phyloP scores from a whole-genome alignment of 2,113 vertebrate species.

The Oncorhynchus keta region DNA sequence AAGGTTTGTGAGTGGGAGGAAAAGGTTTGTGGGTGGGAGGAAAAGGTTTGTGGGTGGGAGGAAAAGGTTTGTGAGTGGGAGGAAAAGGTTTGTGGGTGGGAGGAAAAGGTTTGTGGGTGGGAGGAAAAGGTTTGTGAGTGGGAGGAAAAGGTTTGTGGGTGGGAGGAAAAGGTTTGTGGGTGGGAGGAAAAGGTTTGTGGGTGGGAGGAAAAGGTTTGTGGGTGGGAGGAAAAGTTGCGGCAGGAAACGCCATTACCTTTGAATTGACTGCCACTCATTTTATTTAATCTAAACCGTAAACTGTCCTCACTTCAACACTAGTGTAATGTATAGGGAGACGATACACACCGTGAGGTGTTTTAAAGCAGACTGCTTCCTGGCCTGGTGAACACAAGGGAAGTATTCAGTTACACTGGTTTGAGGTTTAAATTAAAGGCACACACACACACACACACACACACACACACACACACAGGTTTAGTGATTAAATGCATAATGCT shows the following conservation, averaged over 20 bases:
- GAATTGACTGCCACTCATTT: slow-evolving; percentile 29
- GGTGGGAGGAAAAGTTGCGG: neutral
- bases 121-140: too few species aligned
- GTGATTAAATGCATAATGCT: neutral
- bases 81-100: too few species aligned
- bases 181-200: neutral
- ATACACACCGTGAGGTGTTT: slow-evolving; percentile 21
- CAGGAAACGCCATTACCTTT: slow-evolving; percentile 21
- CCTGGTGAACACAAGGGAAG: slow-evolving; percentile 21
- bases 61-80: too few species aligned
- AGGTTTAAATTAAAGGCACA: too few species aligned
- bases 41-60: too few species aligned
- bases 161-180: too few species aligned
- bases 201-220: neutral
- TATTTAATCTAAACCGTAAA: slow-evolving; percentile 24
- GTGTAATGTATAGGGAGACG: slow-evolving; percentile 25
- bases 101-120: too few species aligned
- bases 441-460: neutral
- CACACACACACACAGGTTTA: neutral
- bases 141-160: too few species aligned
- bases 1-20: too few species aligned
- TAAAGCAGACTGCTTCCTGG: slow-evolving; percentile 26
- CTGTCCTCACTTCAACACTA: slow-evolving; percentile 16
- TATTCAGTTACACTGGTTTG: too few species aligned
- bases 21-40: too few species aligned